A percentile compares a stretch with the other conserved stretches of the same genome.
Conservation (phyloP, 2,888 invertebrate species). For the Lithophane semibrunnea region DNA sequence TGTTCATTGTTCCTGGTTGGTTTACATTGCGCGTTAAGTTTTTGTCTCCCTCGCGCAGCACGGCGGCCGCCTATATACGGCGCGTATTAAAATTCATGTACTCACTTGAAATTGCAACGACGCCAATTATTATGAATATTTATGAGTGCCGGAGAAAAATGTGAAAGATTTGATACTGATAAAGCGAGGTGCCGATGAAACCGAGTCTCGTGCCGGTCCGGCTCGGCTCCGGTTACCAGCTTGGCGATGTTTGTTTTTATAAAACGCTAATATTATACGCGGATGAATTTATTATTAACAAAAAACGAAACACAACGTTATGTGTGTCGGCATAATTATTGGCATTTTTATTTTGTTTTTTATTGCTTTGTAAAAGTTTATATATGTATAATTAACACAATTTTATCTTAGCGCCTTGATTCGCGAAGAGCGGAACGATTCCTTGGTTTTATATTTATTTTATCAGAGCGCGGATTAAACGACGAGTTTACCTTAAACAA, state of each 20-base stretch:
- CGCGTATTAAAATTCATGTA: constrained; percentile 80
- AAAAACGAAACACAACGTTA: constrained; percentile 48
- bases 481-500: constrained; percentile 3
- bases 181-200: constrained; percentile 70
- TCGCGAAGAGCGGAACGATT: constrained; percentile 21
- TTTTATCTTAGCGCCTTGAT: constrained; percentile 43
- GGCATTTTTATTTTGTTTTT: constrained; percentile 54
- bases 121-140: constrained; percentile 81
- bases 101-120: constrained; percentile 74
- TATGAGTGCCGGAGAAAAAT: constrained; percentile 75
- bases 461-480: background rate
- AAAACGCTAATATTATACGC: constrained; percentile 60
- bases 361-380: constrained; percentile 57
- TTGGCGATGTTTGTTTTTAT: constrained; percentile 75
- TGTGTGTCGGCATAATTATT: constrained; percentile 59
- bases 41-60: constrained; percentile 66
- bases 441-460: constrained; percentile 30
- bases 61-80: constrained; percentile 72
- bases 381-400: constrained; percentile 47
- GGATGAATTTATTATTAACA: constrained; percentile 64
- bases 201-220: constrained; percentile 64
- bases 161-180: constrained; percentile 80
- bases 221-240: constrained; percentile 61
- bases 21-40: constrained; percentile 67
- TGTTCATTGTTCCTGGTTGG: constrained; percentile 69